phyloP scores from a whole-genome alignment of 2,797 vertebrate genomes.

The Clamator glandarius region DNA sequence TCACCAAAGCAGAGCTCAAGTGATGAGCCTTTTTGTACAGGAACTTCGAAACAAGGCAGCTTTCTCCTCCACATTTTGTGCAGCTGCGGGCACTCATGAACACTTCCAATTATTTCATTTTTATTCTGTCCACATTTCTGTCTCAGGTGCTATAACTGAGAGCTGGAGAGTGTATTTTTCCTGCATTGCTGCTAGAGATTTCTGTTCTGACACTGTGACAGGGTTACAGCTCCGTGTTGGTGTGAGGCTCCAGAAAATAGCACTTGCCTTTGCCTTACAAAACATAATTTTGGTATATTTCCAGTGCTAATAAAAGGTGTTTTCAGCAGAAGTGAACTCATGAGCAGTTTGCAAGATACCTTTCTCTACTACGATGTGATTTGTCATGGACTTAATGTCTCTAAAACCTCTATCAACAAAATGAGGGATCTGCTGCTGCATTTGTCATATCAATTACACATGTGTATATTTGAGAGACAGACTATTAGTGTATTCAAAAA shows the following conservation, averaged over 20 bases:
- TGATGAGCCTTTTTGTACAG: not conserved
- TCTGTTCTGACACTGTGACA: not conserved
- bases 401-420: not conserved
- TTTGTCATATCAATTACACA: not conserved
- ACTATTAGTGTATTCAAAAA: not conserved
- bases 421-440: not conserved
- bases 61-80: not conserved
- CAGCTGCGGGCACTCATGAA: conserved; percentile 3
- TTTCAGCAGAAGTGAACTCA: not conserved
- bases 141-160: not conserved
- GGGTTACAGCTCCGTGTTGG: not conserved
- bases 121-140: not conserved
- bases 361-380: not conserved
- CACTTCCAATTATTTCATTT: not conserved
- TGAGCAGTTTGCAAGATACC: not conserved
- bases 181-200: not conserved
- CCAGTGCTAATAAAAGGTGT: not conserved
- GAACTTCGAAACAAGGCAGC: not conserved
- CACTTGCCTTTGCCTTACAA: not conserved
- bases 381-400: not conserved
- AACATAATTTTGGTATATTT: not conserved
- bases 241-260: not conserved
- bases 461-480: not conserved
- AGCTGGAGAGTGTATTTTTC: not conserved
- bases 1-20: not conserved